Evolutionary conservation across 1,140 invertebrate species (phyloP).

Genomic region (Colletes gigas): DNA sequence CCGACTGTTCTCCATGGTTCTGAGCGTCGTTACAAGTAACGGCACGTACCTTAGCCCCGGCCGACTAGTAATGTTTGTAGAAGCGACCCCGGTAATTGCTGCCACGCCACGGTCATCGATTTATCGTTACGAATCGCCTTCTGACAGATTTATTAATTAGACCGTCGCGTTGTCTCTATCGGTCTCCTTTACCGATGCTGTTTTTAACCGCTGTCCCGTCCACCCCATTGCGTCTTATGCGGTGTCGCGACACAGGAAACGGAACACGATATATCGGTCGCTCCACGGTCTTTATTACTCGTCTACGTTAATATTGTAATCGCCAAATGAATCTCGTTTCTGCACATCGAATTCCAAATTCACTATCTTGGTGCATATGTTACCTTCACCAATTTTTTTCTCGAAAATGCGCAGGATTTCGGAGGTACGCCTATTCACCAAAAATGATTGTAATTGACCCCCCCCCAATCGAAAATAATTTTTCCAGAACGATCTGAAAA

Average conservation of each 20-base stretch:
- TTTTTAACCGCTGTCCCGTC: neutral
- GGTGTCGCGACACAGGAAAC: neutral
- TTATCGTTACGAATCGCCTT: constrained; percentile 31
- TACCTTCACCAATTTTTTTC: too few species aligned
- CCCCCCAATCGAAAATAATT: too few species aligned
- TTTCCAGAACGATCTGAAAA: too few species aligned
- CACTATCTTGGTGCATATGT: too few species aligned
- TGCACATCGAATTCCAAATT: too few species aligned
- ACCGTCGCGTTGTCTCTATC: neutral
- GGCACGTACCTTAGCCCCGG: constrained; percentile 32
- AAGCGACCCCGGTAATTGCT: constrained; percentile 35
- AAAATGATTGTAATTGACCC: too few species aligned
- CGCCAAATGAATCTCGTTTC: too few species aligned
- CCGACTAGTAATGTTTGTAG: constrained; percentile 36
- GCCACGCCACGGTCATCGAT: constrained; percentile 22
- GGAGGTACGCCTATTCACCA: too few species aligned
- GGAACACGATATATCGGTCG: too few species aligned
- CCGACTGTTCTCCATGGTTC: constrained; percentile 26
- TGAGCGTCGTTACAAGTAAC: constrained; percentile 46
- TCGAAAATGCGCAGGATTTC: too few species aligned
- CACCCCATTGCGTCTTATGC: neutral
- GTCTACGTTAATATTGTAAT: too few species aligned
- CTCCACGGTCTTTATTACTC: too few species aligned
- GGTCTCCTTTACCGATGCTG: neutral
- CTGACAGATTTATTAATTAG: constrained; percentile 44